Evolutionary conservation across 2,888 invertebrate species (phyloP).

Genomic region (Automeris io): DNA sequence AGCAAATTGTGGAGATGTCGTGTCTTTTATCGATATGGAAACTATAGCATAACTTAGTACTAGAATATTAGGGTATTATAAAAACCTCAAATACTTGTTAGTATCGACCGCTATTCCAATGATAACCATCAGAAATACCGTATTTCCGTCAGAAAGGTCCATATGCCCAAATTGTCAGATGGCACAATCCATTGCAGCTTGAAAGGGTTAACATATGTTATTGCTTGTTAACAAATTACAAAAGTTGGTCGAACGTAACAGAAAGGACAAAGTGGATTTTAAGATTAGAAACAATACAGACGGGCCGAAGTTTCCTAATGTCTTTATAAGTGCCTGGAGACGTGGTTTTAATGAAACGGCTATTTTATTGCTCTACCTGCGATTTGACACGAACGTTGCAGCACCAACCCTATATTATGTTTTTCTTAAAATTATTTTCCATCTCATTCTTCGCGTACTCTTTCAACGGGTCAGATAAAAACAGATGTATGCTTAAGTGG

Average conservation of each 20-base stretch:
- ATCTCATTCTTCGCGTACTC: slow-evolving; percentile 29
- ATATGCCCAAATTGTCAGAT: neutral
- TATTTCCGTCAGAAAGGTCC: neutral
- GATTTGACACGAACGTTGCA: slow-evolving; percentile 59
- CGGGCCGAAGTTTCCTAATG: slow-evolving; percentile 58
- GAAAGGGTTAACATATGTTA: neutral
- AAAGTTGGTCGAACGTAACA: slow-evolving; percentile 22
- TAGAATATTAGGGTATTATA: too few relatives aligned
- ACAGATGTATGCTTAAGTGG: slow-evolving; percentile 33
- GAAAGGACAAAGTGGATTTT: slow-evolving; percentile 17
- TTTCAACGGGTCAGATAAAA: slow-evolving; percentile 26
- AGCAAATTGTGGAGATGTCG: too few relatives aligned
- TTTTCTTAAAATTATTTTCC: slow-evolving; percentile 61
- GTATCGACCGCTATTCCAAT: neutral
- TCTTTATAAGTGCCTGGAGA: slow-evolving; percentile 73
- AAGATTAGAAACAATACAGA: slow-evolving; percentile 27
- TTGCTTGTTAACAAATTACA: neutral
- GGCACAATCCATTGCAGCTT: neutral
- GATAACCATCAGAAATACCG: neutral
- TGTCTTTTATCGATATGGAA: too few relatives aligned
- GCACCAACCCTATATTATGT: slow-evolving; percentile 66
- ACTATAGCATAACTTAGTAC: too few relatives aligned
- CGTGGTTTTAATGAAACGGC: slow-evolving; percentile 68
- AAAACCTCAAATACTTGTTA: neutral
- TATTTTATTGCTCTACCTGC: slow-evolving; percentile 74